phyloP scores from a whole-genome alignment of 2,113 vertebrate species.

The Haliaeetus leucogaster region DNA sequence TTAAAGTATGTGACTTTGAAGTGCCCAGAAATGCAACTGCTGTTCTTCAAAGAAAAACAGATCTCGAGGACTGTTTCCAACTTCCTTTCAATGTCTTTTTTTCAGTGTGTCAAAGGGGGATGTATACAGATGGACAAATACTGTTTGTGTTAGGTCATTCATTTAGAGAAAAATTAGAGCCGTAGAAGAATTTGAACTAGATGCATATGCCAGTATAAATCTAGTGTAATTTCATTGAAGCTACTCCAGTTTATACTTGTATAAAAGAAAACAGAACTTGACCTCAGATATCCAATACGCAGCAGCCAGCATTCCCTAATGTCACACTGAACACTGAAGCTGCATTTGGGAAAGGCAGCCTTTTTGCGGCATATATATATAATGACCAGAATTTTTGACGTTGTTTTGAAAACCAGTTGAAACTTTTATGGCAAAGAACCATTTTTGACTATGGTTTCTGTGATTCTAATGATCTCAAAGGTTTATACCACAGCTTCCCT shows the following conservation, averaged over 20 bases:
- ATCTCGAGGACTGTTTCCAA: slow-evolving; percentile 36
- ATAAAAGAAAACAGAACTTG: slow-evolving; percentile 14
- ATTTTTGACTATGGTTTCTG: background rate
- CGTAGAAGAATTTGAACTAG: background rate
- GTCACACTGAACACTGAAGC: background rate
- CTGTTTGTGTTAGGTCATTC: slow-evolving; percentile 46
- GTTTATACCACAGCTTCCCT: background rate
- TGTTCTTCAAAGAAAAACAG: slow-evolving; percentile 55
- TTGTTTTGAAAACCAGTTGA: background rate
- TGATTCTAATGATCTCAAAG: background rate
- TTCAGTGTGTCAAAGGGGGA: slow-evolving; percentile 35
- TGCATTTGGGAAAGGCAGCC: background rate
- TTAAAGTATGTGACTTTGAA: slow-evolving; percentile 58
- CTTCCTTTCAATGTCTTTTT: slow-evolving; percentile 48
- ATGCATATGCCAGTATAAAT: slow-evolving; percentile 10
- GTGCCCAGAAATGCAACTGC: slow-evolving; percentile 58
- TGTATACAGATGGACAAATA: slow-evolving; percentile 48
- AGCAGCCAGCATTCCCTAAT: background rate
- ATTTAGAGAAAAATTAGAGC: slow-evolving; percentile 52
- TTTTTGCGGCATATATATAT: background rate
- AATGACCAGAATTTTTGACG: background rate
- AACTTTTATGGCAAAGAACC: background rate
- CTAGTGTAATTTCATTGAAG: slow-evolving; percentile 2
- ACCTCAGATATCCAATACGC: background rate
- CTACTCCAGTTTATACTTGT: slow-evolving; percentile 8